A percentile compares a stretch with the other conserved stretches of the same genome.
These are phyloP conservation scores for Okamejei kenojei DNA, from an alignment of 2,797 vertebrate genomes.

Conservation along the genomic window DNA sequence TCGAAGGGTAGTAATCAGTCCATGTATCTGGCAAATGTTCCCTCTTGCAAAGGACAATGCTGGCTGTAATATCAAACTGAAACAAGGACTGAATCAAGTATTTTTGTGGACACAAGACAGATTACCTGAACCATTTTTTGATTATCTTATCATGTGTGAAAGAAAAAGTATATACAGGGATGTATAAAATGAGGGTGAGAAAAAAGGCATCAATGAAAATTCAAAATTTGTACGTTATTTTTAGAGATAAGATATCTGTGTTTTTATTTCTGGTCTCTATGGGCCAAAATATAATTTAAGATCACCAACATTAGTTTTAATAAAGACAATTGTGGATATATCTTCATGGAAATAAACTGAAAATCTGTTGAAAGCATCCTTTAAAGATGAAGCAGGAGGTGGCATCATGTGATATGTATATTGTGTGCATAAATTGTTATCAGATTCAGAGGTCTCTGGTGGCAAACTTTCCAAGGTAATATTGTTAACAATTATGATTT, in stretches of 20 bases:
- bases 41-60: neutral
- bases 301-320: neutral
- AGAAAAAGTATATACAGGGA: neutral
- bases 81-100: neutral
- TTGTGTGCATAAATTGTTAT: conserved; percentile 39
- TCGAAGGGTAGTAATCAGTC: neutral
- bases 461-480: conserved; percentile 40
- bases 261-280: neutral
- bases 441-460: neutral
- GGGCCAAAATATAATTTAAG: neutral
- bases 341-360: neutral
- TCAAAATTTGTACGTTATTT: neutral
- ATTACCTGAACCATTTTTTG: neutral
- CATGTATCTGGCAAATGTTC: neutral
- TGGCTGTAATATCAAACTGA: neutral
- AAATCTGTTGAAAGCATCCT: conserved; percentile 32
- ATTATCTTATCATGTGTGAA: neutral
- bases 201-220: neutral
- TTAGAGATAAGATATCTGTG: neutral
- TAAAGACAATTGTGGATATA: neutral
- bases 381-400: neutral
- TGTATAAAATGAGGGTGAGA: neutral
- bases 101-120: neutral
- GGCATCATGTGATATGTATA: neutral
- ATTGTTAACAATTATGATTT: conserved; percentile 17